These are phyloP conservation scores for Pyrgilauda ruficollis DNA, from an alignment of 2,113 vertebrate genomes.

Conservation along the genomic window DNA sequence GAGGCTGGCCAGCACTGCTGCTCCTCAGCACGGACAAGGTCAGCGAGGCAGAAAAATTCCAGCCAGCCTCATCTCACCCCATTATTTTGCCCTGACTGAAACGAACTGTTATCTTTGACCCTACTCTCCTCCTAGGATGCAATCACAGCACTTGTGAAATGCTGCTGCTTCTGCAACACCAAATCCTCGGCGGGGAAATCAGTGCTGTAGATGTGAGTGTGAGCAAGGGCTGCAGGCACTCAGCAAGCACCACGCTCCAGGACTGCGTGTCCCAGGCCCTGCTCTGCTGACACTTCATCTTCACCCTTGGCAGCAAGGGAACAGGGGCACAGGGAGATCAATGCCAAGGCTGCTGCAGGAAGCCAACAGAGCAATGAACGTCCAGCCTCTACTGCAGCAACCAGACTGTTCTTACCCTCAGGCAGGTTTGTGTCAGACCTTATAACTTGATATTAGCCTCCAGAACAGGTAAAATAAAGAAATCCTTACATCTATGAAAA, in stretches of 20 bases:
- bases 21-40: accelerated
- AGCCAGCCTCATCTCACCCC: background rate
- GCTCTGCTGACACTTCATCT: accelerated
- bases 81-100: background rate
- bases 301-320: background rate
- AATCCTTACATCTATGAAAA: background rate
- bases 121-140: background rate
- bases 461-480: background rate
- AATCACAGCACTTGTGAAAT: background rate
- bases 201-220: accelerated
- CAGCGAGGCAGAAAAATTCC: background rate
- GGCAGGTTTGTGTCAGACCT: background rate
- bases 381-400: background rate
- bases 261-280: background rate
- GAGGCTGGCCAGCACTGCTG: background rate
- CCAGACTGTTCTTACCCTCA: background rate
- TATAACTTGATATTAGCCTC: background rate
- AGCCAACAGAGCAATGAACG: background rate
- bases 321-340: accelerated
- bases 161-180: background rate
- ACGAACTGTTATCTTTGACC: background rate
- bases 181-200: background rate
- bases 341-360: background rate
- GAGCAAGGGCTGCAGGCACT: background rate
- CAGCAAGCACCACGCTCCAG: accelerated